Percentiles rank a stretch among this genome's conserved stretches.
phyloP scores from a whole-genome alignment of 2,888 invertebrate genomes.

The Pomacea canaliculata region DNA sequence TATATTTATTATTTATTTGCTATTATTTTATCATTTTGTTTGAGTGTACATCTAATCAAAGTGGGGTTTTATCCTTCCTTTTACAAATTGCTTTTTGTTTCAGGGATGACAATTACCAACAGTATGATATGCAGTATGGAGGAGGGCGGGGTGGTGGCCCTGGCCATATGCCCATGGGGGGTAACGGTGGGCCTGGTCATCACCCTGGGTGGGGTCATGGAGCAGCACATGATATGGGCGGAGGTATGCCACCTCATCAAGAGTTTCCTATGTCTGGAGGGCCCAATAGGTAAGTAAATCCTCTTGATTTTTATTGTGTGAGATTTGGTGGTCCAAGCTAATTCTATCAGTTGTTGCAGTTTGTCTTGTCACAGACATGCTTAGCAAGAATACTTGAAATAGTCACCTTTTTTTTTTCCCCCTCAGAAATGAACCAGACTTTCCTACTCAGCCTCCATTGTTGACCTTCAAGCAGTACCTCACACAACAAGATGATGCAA shows the following conservation, averaged over 20 bases:
- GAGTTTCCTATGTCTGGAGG: conserved; percentile 37
- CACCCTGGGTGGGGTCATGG: conserved; percentile 48
- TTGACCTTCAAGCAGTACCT: conserved; percentile 97
- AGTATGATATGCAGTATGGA: conserved; percentile 53
- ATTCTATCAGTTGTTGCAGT: too few species aligned
- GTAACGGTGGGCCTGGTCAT: conserved; percentile 40
- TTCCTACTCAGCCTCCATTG: conserved; percentile 91
- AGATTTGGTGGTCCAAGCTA: too few species aligned
- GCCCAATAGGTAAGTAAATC: conserved; percentile 30
- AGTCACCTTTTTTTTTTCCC: too few species aligned
- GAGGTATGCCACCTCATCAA: conserved; percentile 40
- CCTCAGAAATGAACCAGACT: conserved; percentile 54
- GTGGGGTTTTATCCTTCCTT: too few species aligned
- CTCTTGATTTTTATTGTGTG: too few species aligned
- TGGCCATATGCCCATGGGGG: conserved; percentile 25
- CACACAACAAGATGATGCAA: conserved; percentile 95
- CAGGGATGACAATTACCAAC: conserved; percentile 32
- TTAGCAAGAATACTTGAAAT: too few species aligned
- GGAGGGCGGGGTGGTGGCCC: conserved; percentile 37
- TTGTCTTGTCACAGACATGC: too few species aligned
- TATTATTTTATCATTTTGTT: too few species aligned
- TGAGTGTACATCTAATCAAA: too few species aligned
- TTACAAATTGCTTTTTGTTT: too few species aligned
- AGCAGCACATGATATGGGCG: conserved; percentile 40
- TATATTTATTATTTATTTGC: too few species aligned